phyloP scores from a whole-genome alignment of 2,113 vertebrate species.

The Phaethon lepturus region DNA sequence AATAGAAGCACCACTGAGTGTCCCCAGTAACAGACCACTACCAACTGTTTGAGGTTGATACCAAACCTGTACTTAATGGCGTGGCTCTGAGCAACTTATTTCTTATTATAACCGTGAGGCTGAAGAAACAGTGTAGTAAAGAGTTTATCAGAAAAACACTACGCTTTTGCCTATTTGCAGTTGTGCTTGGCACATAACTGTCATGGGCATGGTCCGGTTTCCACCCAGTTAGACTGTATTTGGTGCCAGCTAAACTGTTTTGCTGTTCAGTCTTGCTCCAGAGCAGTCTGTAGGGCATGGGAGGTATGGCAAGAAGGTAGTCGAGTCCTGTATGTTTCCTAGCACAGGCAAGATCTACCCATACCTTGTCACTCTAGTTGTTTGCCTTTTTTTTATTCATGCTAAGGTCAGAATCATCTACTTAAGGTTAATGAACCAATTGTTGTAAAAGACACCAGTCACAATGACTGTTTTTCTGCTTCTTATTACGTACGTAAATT shows the following conservation, averaged over 20 bases:
- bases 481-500: slow-evolving; percentile 54
- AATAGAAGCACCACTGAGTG: neutral
- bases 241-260: neutral
- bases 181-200: neutral
- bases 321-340: neutral
- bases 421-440: slow-evolving; percentile 64
- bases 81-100: neutral
- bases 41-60: neutral
- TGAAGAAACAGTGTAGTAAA: neutral
- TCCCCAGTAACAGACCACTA: neutral
- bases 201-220: neutral
- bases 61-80: neutral
- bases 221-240: neutral
- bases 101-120: neutral
- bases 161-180: neutral
- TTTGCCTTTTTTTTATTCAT: neutral
- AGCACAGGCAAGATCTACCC: neutral
- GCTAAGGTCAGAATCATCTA: slow-evolving; percentile 37
- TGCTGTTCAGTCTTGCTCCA: neutral
- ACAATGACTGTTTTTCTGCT: slow-evolving; percentile 36
- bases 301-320: neutral
- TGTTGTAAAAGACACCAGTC: slow-evolving; percentile 37
- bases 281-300: neutral
- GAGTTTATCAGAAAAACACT: neutral
- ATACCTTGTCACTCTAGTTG: neutral